Percentiles rank a stretch among this genome's conserved stretches.
phyloP scores from a whole-genome alignment of 2,113 vertebrate genomes.

The Odocoileus virginianus region DNA sequence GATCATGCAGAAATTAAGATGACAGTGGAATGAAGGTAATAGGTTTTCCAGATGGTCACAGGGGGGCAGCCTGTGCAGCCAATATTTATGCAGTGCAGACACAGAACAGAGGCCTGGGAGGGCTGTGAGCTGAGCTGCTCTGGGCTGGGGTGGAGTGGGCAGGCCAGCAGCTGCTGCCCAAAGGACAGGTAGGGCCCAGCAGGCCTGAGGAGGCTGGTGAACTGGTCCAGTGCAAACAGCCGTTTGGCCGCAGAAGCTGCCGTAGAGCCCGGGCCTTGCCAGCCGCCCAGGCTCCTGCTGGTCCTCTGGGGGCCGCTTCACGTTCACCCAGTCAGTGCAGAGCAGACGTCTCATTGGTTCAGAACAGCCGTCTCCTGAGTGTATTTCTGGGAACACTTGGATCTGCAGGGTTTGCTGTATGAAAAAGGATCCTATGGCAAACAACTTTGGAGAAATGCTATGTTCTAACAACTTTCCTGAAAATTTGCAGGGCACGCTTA shows the following conservation, averaged over 20 bases:
- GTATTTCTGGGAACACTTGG: neutral
- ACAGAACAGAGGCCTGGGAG: neutral
- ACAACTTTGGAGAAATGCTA: neutral
- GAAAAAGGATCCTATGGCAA: neutral
- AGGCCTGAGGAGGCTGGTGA: neutral
- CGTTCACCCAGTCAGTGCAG: neutral
- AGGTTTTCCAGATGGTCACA: neutral
- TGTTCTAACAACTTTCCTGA: neutral
- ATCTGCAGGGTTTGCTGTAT: neutral
- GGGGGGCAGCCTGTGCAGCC: neutral
- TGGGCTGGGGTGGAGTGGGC: rapidly evolving
- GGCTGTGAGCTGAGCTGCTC: neutral
- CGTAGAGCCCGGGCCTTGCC: neutral
- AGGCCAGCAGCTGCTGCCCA: neutral
- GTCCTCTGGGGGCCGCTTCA: neutral
- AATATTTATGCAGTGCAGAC: neutral
- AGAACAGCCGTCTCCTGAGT: neutral
- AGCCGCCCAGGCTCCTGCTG: neutral
- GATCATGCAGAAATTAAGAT: neutral
- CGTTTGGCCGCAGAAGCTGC: neutral
- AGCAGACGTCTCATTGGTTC: neutral
- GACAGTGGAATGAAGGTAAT: neutral
- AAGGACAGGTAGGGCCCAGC: neutral
- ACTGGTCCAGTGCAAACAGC: neutral
- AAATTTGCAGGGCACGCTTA: neutral